Conservation (phyloP, 2,113 vertebrate genomes). For the Odobenus rosmarus region DNA sequence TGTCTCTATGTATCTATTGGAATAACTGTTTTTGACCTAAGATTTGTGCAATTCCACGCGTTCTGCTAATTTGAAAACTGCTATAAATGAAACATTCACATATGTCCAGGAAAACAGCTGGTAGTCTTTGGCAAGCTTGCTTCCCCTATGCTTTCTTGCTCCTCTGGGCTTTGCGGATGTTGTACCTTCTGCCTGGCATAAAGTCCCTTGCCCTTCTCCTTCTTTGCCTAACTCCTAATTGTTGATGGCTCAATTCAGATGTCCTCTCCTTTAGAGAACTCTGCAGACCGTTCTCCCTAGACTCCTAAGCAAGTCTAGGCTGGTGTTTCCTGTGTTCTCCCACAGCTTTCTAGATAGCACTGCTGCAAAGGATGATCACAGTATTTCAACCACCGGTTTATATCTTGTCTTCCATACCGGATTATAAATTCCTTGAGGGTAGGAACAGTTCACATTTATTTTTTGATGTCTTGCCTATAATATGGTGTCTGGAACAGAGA, state of each 20-base stretch:
- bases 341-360: rapidly evolving
- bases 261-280: background rate
- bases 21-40: background rate
- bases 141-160: background rate
- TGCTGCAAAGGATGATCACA: background rate
- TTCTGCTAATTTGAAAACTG: background rate
- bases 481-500: background rate
- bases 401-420: background rate
- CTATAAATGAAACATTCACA: background rate
- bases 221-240: background rate
- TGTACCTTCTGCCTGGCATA: background rate
- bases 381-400: background rate
- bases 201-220: background rate
- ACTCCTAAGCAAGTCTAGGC: background rate
- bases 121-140: background rate
- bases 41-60: background rate
- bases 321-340: background rate
- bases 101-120: rapidly evolving
- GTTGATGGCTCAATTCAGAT: background rate
- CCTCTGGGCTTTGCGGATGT: background rate
- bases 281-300: background rate
- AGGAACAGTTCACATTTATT: background rate
- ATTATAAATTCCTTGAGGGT: background rate
- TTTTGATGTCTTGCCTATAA: background rate
- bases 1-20: background rate